Percentiles rank a stretch among this genome's conserved stretches.
Evolutionary conservation across 2,113 vertebrate species (phyloP).

Genomic region (Perca schrenkii): DNA sequence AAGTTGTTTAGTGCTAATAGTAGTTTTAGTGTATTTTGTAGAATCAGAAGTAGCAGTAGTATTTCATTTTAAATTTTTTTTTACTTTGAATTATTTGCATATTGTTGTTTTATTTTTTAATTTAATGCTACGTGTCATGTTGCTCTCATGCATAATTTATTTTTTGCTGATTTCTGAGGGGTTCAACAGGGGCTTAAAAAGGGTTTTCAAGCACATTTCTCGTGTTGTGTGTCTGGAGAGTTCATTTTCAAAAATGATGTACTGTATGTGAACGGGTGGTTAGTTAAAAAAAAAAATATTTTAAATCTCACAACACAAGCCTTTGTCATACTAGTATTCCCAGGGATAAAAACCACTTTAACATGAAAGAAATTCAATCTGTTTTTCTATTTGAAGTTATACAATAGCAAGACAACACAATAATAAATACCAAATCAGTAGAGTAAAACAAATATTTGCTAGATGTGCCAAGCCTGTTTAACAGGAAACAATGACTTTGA

Average conservation of each 20-base stretch:
- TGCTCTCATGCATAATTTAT: constrained; percentile 71
- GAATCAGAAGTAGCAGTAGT: constrained; percentile 73
- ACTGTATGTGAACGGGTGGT: constrained; percentile 74
- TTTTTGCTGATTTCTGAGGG: constrained; percentile 66
- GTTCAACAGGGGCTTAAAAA: constrained; percentile 79
- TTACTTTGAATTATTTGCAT: constrained; percentile 46
- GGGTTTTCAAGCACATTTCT: constrained; percentile 84
- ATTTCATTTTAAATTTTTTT: constrained; percentile 58
- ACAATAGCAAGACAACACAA: constrained; percentile 56
- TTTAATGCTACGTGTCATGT: constrained; percentile 63
- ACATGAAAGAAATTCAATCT: constrained; percentile 54
- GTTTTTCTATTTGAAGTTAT: constrained; percentile 62
- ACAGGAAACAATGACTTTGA: constrained; percentile 62
- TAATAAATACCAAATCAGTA: constrained; percentile 71
- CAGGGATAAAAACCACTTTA: constrained; percentile 70
- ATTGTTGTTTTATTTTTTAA: constrained; percentile 57
- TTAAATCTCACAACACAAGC: constrained; percentile 61
- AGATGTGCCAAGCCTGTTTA: constrained; percentile 78
- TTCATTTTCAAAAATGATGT: constrained; percentile 75
- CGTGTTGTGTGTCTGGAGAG: constrained; percentile 76
- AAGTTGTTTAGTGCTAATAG: constrained; percentile 66
- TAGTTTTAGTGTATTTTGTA: constrained; percentile 73
- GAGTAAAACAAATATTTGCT: constrained; percentile 67
- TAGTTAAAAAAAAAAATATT: constrained; percentile 54
- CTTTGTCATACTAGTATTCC: constrained; percentile 65